These are phyloP conservation scores for Girardinus metallicus DNA, from an alignment of 2,797 vertebrate genomes.

Conservation along the genomic window DNA sequence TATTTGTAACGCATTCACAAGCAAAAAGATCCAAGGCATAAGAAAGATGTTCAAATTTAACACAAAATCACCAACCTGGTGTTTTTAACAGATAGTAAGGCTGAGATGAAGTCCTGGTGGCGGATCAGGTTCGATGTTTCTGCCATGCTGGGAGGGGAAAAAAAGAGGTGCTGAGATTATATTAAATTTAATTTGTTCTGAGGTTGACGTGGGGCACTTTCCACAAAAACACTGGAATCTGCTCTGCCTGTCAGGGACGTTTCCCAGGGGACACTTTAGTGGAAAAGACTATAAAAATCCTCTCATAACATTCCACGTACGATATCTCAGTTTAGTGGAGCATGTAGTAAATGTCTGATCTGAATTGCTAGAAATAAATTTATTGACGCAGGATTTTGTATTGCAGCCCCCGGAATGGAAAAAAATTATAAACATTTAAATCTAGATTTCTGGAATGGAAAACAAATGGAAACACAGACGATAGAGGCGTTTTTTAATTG, in stretches of 20 bases:
- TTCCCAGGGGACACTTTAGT: slow-evolving; percentile 54
- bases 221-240: slow-evolving; percentile 41
- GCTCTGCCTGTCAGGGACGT: slow-evolving; percentile 42
- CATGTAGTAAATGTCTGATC: slow-evolving; percentile 56
- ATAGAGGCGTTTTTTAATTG: slow-evolving; percentile 34
- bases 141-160: slow-evolving; percentile 7
- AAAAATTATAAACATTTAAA: slow-evolving; percentile 32
- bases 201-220: slow-evolving; percentile 52
- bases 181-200: slow-evolving; percentile 66
- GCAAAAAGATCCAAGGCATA: neutral
- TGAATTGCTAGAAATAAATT: slow-evolving; percentile 40
- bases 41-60: neutral
- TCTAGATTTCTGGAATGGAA: slow-evolving; percentile 36
- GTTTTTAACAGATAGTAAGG: slow-evolving; percentile 1
- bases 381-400: neutral
- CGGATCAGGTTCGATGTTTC: slow-evolving; percentile 16
- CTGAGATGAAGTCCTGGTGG: slow-evolving; percentile 8
- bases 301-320: slow-evolving; percentile 58
- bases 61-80: neutral
- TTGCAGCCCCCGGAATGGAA: slow-evolving; percentile 23
- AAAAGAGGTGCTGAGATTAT: slow-evolving; percentile 63
- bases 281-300: slow-evolving; percentile 64
- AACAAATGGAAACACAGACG: slow-evolving; percentile 38
- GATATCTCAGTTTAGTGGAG: slow-evolving; percentile 60
- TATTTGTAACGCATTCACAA: neutral